Evolutionary conservation across 23 tunicate genomes (phyloP), one percentile per base, ranked within the genome.

Genomic region (Oikopleura dioica): DNA sequence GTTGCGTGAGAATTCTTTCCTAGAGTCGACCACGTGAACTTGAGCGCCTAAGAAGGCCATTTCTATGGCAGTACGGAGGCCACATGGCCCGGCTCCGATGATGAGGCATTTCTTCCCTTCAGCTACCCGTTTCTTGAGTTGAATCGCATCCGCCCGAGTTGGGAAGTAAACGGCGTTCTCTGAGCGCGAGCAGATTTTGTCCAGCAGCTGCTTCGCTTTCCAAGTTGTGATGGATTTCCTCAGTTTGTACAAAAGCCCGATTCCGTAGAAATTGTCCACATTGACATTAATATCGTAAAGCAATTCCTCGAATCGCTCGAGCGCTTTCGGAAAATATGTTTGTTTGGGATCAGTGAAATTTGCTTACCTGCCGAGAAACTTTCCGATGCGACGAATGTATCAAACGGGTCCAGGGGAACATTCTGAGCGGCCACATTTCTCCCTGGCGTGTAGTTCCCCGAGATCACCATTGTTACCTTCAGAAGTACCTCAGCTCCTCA

Each of bases 21-120:
- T 75, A 78, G 83, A 86, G 51, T 94, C 99, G 36, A 94, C 51
- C 31, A 94, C 95, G 12, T 86, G 81, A 1, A 82, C 79, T 58
- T 83, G 81, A 36, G 88, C 87, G 31, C 99, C 99, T 16, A 94
- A 79, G 37, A 86, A 82, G 31, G 99, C 88, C 83, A 86, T 86
- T 28, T 84, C 89, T 21, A 94, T 86, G 0, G 99, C 99, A 30
- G 88, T 82, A 30, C 99, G 76, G 0, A 94, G 69, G n/a, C 99
- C 99, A 79, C 89, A 84, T 35, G 99, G 99, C 32, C 99, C 99
- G 37, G 88, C 99, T 26, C 99, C 99, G 37, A 94, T 87, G 35
- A 94, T 78, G 1, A 94, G 76, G 31, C 81, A 95, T 82, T 82
- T 24, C 33, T 63, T 63, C 32, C 72, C 72, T 21, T 63, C 33